A percentile compares a stretch with the other conserved stretches of the same genome.
Conservation (phyloP, 1,140 invertebrate genomes). For the Bacillus rossius region DNA sequence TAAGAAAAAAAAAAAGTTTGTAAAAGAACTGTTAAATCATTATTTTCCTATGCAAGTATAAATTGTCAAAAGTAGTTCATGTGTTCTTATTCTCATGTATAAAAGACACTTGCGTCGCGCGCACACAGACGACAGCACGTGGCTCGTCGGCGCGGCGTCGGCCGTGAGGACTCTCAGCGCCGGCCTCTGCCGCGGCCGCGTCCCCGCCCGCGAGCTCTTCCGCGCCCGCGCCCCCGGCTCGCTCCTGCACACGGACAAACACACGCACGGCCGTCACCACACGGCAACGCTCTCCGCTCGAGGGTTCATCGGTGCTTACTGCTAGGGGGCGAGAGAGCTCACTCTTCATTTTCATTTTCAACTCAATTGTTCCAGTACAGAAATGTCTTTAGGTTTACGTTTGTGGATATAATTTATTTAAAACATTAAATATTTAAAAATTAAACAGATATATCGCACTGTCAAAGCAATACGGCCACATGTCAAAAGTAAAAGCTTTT, state of each 20-base stretch:
- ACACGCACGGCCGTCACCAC: neutral
- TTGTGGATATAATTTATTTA: conserved; percentile 6
- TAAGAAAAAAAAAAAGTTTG: neutral
- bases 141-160: conserved; percentile 12
- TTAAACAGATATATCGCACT: no score
- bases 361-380: neutral
- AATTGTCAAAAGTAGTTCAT: neutral
- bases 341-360: neutral
- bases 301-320: neutral
- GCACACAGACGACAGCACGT: neutral
- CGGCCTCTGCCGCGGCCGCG: conserved; percentile 55
- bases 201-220: conserved; percentile 54
- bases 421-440: neutral
- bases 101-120: neutral
- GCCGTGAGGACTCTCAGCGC: conserved; percentile 45
- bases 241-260: conserved; percentile 37
- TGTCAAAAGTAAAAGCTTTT: no score
- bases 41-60: conserved; percentile 14
- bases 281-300: no score
- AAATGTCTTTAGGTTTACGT: neutral
- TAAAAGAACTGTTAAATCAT: conserved; percentile 2
- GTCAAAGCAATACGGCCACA: no score
- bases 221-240: conserved; percentile 47
- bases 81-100: neutral
- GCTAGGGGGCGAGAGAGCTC: neutral